Percentiles rank a stretch among this genome's conserved stretches.
Evolutionary conservation across 2,113 vertebrate genomes (phyloP).

Genomic region (Hystrix cristata): DNA sequence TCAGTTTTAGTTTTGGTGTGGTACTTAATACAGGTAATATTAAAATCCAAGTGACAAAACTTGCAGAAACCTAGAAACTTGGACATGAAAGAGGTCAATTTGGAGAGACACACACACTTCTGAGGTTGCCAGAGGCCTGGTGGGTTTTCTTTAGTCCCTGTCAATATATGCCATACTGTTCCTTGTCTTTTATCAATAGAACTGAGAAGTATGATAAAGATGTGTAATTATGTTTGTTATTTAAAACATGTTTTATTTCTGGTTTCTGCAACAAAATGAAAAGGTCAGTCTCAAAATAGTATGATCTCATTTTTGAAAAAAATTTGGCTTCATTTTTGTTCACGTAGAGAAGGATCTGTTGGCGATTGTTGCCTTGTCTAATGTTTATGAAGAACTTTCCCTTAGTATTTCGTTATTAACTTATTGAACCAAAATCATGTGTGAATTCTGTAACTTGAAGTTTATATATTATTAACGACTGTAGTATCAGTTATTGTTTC

Average conservation of each 20-base stretch:
- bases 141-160: neutral
- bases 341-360: neutral
- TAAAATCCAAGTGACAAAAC: neutral
- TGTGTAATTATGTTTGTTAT: neutral
- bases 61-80: neutral
- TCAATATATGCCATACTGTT: neutral
- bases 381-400: neutral
- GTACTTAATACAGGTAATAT: neutral
- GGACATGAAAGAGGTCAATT: neutral
- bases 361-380: neutral
- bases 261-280: neutral
- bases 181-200: constrained; percentile 35
- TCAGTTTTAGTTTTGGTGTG: neutral
- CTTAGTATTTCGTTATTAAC: neutral
- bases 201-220: neutral
- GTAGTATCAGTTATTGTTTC: neutral
- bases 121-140: neutral
- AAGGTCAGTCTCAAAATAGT: constrained; percentile 24
- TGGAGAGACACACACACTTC: rapidly evolving
- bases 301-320: neutral
- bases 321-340: neutral
- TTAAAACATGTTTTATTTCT: constrained; percentile 12
- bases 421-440: neutral
- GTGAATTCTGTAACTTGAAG: neutral
- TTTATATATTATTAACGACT: neutral